phyloP scores from a whole-genome alignment of 1,140 invertebrate species.

The Dendroctonus ponderosae region DNA sequence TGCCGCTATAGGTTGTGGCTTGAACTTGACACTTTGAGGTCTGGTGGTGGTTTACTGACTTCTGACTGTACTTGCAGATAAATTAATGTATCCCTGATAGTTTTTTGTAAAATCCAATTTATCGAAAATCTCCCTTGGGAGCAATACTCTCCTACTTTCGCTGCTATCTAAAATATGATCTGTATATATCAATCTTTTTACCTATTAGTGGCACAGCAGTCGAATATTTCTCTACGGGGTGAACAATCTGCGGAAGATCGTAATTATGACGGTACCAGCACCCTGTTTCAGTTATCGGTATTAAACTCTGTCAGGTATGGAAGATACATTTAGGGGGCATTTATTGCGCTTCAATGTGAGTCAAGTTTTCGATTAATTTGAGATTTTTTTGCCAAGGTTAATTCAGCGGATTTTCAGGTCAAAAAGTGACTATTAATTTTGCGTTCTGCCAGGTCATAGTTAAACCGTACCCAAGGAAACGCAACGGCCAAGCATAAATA shows the following conservation, averaged over 20 bases:
- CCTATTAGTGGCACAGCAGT: constrained; percentile 3
- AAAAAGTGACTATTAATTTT: no score
- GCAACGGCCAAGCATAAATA: no score
- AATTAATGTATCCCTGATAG: background rate
- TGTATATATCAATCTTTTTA: background rate
- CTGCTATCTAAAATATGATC: background rate
- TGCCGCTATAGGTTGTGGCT: background rate
- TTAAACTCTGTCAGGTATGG: background rate
- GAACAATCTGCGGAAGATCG: constrained; percentile 3
- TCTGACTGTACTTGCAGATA: background rate
- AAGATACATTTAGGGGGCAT: no score
- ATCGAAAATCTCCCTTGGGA: background rate
- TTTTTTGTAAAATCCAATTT: background rate
- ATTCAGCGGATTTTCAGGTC: no score
- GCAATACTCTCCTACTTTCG: background rate
- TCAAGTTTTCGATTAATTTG: no score
- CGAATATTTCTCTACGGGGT: constrained; percentile 1
- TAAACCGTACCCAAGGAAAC: no score
- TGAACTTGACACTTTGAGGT: no score
- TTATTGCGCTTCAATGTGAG: no score
- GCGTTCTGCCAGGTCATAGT: no score
- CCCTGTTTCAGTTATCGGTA: background rate
- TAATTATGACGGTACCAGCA: constrained; percentile 16
- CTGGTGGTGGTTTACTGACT: background rate
- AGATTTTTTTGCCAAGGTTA: no score